Conservation (phyloP, 2,797 vertebrate genomes). For the Thaleichthys pacificus region DNA sequence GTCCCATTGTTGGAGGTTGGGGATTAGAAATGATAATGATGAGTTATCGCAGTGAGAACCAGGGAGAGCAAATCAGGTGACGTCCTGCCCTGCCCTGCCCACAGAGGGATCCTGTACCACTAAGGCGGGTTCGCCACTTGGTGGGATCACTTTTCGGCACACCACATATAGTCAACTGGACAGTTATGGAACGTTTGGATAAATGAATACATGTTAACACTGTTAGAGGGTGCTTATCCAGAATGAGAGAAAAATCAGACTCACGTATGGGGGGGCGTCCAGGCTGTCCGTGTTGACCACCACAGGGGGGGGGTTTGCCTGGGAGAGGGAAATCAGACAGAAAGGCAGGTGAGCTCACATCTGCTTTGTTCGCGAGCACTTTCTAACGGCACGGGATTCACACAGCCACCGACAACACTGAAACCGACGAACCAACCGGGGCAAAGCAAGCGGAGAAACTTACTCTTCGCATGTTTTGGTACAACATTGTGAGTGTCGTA, state of each 20-base stretch:
- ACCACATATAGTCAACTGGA: too few species aligned
- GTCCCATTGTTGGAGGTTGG: background rate
- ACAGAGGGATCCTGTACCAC: too few species aligned
- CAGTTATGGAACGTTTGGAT: too few species aligned
- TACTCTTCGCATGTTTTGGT: constrained; percentile 78
- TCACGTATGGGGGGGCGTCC: constrained; percentile 92
- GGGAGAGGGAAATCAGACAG: constrained; percentile 46
- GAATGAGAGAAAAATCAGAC: constrained; percentile 50
- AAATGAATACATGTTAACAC: too few species aligned
- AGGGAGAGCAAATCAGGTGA: too few species aligned
- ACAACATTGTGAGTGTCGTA: constrained; percentile 72
- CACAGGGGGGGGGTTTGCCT: constrained; percentile 96
- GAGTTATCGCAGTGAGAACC: too few species aligned
- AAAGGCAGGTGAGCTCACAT: too few species aligned
- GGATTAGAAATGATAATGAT: background rate
- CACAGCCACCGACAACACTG: background rate
- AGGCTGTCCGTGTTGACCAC: constrained; percentile 92
- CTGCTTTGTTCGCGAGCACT: too few species aligned
- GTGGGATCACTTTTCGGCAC: too few species aligned
- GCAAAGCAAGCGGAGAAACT: constrained; percentile 47
- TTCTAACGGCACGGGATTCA: too few species aligned
- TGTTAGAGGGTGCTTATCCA: background rate
- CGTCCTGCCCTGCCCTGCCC: too few species aligned
- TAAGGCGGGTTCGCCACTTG: too few species aligned
- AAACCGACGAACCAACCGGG: background rate